Evolutionary conservation across 2,888 invertebrate genomes (phyloP).

Genomic region (Thecocarcelia acutangulata): DNA sequence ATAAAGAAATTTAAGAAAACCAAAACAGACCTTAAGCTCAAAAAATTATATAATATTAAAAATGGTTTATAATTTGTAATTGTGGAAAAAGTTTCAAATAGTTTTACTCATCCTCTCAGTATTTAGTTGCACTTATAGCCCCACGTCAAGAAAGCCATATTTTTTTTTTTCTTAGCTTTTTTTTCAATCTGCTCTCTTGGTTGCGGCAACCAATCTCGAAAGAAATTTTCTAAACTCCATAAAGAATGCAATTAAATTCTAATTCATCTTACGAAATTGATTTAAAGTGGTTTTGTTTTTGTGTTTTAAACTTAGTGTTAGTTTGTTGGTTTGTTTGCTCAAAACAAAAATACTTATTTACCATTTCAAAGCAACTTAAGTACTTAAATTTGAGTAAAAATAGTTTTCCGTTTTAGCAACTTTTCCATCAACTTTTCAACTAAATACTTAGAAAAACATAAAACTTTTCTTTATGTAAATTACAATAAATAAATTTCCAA

Average conservation of each 20-base stretch:
- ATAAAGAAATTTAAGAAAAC: too few relatives aligned
- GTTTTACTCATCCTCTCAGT: too few relatives aligned
- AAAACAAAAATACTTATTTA: neutral
- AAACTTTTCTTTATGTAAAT: slow-evolving; percentile 32
- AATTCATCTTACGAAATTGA: neutral
- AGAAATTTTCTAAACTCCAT: neutral
- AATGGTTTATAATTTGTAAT: too few relatives aligned
- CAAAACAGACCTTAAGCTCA: too few relatives aligned
- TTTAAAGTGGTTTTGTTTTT: slow-evolving; percentile 15
- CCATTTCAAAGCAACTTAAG: slow-evolving; percentile 8
- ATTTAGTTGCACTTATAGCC: too few relatives aligned
- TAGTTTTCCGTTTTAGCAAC: slow-evolving; percentile 31
- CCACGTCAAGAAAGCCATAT: too few relatives aligned
- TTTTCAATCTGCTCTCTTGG: too few relatives aligned
- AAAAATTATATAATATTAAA: too few relatives aligned
- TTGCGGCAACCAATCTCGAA: too few relatives aligned
- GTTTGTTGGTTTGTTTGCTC: neutral
- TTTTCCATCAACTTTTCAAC: slow-evolving; percentile 39
- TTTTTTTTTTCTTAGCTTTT: too few relatives aligned
- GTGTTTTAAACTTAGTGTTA: neutral
- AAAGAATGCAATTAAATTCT: slow-evolving; percentile 48
- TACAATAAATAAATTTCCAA: neutral
- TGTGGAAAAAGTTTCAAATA: too few relatives aligned
- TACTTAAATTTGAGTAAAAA: slow-evolving; percentile 24
- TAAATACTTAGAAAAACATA: slow-evolving; percentile 25